These are phyloP conservation scores for Bos javanicus DNA, from an alignment of 2,113 vertebrate species.

Conservation along the genomic window DNA sequence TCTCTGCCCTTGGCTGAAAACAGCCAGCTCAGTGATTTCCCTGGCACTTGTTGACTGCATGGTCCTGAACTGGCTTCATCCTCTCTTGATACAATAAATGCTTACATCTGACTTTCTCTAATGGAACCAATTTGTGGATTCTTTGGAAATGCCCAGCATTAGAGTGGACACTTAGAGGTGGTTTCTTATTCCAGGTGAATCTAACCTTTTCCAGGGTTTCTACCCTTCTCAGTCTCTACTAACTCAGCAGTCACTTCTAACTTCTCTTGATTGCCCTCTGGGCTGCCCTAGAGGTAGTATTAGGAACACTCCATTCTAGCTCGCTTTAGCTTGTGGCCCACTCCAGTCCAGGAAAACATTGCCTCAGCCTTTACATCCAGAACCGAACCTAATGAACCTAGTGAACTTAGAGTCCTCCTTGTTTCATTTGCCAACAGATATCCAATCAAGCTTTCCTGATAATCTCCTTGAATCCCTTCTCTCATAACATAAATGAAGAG, in stretches of 20 bases:
- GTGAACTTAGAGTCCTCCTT: neutral
- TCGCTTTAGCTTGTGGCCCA: neutral
- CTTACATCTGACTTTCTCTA: neutral
- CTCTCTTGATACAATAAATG: neutral
- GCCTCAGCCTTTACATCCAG: neutral
- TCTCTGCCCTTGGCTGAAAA: neutral
- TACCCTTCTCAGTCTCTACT: neutral
- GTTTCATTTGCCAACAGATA: neutral
- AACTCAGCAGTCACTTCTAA: neutral
- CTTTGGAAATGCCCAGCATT: neutral
- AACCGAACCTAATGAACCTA: neutral
- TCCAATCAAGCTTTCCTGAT: neutral
- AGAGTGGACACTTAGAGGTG: neutral
- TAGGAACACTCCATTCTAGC: neutral
- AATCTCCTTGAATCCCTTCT: neutral
- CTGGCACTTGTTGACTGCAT: neutral
- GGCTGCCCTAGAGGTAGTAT: neutral
- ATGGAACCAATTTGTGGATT: neutral
- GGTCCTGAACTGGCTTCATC: neutral
- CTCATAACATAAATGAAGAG: neutral
- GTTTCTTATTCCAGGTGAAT: neutral
- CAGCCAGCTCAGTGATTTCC: neutral
- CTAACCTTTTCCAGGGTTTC: neutral
- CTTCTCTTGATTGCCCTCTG: neutral
- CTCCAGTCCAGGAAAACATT: neutral